Conservation (phyloP, 2,113 vertebrate genomes). For the Petaurus breviceps region DNA sequence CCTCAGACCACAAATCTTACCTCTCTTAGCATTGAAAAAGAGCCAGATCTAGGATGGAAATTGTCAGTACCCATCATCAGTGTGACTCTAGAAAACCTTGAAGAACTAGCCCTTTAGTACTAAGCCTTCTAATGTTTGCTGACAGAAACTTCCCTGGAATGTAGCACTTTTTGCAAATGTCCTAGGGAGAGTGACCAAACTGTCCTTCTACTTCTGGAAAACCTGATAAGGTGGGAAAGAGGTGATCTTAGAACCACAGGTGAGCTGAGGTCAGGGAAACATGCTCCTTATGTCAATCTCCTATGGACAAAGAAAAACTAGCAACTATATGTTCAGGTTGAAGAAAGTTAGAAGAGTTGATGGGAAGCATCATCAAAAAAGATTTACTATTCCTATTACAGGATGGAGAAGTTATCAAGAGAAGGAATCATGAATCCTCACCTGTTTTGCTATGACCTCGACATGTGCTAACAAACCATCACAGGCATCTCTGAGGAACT, state of each 20-base stretch:
- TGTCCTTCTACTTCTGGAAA: constrained; percentile 18
- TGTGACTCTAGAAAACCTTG: background rate
- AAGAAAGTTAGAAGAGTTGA: background rate
- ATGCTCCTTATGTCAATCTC: background rate
- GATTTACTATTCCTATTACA: background rate
- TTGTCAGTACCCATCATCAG: background rate
- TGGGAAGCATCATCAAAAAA: background rate
- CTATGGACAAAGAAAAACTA: background rate
- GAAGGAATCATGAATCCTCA: constrained; percentile 64
- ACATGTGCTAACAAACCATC: constrained; percentile 91
- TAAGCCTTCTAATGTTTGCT: constrained; percentile 15
- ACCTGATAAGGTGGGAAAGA: background rate
- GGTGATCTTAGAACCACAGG: background rate
- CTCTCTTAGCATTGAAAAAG: constrained; percentile 25
- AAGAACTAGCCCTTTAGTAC: background rate
- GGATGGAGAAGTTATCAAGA: background rate
- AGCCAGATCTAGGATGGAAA: background rate
- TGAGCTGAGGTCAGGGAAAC: background rate
- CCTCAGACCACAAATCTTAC: background rate
- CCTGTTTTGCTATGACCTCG: constrained; percentile 91
- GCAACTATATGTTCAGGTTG: background rate
- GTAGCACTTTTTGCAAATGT: background rate
- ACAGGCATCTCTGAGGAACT: constrained; percentile 91
- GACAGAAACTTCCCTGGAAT: background rate
- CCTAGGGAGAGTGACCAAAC: background rate